Conservation (phyloP, 2,113 vertebrate genomes). For the Lota lota region DNA sequence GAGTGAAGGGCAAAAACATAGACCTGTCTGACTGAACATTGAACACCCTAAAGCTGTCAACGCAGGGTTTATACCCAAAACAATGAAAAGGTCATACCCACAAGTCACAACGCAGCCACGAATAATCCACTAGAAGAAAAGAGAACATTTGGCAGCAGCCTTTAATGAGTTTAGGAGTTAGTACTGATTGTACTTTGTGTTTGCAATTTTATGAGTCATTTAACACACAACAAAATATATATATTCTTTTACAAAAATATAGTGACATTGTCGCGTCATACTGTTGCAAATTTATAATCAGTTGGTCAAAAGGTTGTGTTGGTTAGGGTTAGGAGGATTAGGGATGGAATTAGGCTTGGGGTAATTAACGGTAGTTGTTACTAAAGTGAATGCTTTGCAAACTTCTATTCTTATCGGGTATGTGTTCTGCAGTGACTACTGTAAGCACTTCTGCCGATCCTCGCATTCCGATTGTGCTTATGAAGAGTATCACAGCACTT, state of each 20-base stretch:
- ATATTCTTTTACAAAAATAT: too few relatives aligned
- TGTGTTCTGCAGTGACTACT: conserved; percentile 52
- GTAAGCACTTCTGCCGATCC: conserved; percentile 23
- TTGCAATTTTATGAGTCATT: too few relatives aligned
- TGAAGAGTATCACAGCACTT: conserved; percentile 58
- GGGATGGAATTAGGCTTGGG: too few relatives aligned
- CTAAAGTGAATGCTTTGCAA: conserved; percentile 32
- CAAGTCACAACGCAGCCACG: neutral
- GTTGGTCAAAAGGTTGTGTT: too few relatives aligned
- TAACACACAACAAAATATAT: too few relatives aligned
- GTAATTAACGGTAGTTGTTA: conserved; percentile 1
- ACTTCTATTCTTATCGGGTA: conserved; percentile 52
- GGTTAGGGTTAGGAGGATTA: too few relatives aligned
- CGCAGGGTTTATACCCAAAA: conserved; percentile 31
- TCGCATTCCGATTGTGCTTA: conserved; percentile 52
- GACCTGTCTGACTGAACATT: conserved; percentile 28
- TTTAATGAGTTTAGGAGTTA: too few relatives aligned
- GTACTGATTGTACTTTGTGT: too few relatives aligned
- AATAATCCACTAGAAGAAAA: too few relatives aligned
- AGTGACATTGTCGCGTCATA: too few relatives aligned
- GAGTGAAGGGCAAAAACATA: conserved; percentile 24
- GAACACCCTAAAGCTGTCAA: conserved; percentile 42
- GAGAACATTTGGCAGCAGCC: too few relatives aligned
- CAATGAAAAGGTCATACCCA: conserved; percentile 2
- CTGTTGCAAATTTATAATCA: too few relatives aligned